phyloP scores from a whole-genome alignment of 2,797 vertebrate genomes.

The Lutjanus argentimaculatus region DNA sequence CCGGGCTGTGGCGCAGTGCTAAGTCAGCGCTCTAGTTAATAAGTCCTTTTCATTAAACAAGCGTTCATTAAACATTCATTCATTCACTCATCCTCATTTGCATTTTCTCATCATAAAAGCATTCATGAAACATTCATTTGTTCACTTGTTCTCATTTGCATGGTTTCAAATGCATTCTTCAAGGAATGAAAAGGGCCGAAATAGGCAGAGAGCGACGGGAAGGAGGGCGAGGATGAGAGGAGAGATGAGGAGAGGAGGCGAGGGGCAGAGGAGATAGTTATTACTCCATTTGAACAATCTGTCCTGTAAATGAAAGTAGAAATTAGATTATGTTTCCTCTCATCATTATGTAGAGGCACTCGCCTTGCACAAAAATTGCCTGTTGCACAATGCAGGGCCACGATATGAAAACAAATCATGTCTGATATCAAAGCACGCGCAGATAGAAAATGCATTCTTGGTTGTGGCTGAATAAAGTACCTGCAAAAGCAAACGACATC shows the following conservation, averaged over 20 bases:
- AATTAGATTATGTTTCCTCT: conserved; percentile 76
- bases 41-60: conserved; percentile 88
- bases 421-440: conserved; percentile 46
- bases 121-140: conserved; percentile 85
- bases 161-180: conserved; percentile 68
- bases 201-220: conserved; percentile 31
- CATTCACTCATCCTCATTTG: conserved; percentile 83
- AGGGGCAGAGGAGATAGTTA: conserved; percentile 53
- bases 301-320: conserved; percentile 76
- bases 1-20: conserved; percentile 57
- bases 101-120: conserved; percentile 84
- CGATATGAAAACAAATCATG: conserved; percentile 58
- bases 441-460: conserved; percentile 34
- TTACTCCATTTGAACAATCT: conserved; percentile 75
- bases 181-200: conserved; percentile 63
- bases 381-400: conserved; percentile 54
- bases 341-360: conserved; percentile 59
- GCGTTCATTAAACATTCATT: conserved; percentile 86
- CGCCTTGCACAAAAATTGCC: conserved; percentile 37
- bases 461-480: conserved; percentile 47
- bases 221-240: conserved; percentile 24
- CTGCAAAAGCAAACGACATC: conserved; percentile 34
- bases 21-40: conserved; percentile 83
- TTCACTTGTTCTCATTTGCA: conserved; percentile 83
- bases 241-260: conserved; percentile 12